A percentile compares a stretch with the other conserved stretches of the same genome.
These are phyloP conservation scores for Agrochola macilenta DNA, from an alignment of 2,888 invertebrate genomes.

Conservation along the genomic window DNA sequence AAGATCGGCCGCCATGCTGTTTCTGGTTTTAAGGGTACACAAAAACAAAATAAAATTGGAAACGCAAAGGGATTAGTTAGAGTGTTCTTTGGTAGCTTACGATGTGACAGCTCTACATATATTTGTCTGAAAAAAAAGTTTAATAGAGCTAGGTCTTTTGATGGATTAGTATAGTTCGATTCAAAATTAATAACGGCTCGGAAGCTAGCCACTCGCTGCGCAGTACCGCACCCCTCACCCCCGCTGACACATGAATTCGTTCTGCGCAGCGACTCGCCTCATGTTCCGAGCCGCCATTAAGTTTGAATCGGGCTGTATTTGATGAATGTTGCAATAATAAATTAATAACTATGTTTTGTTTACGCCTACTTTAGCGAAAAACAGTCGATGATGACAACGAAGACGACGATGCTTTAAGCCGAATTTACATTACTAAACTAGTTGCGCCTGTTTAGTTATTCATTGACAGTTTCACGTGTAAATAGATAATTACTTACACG, in stretches of 20 bases:
- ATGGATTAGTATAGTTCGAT: background rate
- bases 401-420: background rate
- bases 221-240: no score
- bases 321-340: slow-evolving; percentile 6
- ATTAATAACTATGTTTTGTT: background rate
- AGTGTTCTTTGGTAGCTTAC: no score
- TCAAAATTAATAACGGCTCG: no score
- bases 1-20: slow-evolving; percentile 2
- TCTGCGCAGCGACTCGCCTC: no score
- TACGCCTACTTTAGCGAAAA: background rate
- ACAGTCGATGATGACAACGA: background rate
- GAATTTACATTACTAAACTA: no score
- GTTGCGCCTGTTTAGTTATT: no score
- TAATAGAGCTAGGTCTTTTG: background rate
- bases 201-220: no score
- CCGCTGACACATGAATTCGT: no score
- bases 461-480: no score
- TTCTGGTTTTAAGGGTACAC: no score
- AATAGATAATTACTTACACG: no score
- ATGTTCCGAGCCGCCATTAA: no score
- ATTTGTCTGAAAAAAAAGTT: background rate
- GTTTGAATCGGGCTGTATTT: background rate
- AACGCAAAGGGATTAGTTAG: background rate
- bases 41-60: background rate
- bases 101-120: background rate